Evolutionary conservation across 2,888 invertebrate genomes (phyloP).

Genomic region (Geotrupes spiniger): DNA sequence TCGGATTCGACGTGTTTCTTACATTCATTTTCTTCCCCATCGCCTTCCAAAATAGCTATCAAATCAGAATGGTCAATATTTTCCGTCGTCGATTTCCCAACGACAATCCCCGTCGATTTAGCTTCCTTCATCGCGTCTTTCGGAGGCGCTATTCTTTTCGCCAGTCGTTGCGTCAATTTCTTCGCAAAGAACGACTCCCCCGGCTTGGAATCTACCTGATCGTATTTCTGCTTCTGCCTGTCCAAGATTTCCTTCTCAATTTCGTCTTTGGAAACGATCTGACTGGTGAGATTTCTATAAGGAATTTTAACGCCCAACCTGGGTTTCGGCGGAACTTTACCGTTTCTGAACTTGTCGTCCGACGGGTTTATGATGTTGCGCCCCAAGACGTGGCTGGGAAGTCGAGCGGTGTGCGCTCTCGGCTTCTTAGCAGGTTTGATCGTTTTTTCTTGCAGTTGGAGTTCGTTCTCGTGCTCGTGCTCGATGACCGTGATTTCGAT

Average conservation of each 20-base stretch:
- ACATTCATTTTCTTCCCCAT: slow-evolving; percentile 45
- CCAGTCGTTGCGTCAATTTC: slow-evolving; percentile 54
- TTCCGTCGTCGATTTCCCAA: slow-evolving; percentile 17
- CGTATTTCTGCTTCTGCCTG: slow-evolving; percentile 49
- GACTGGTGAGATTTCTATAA: slow-evolving; percentile 53
- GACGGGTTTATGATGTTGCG: slow-evolving; percentile 47
- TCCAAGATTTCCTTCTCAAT: slow-evolving; percentile 56
- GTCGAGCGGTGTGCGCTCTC: slow-evolving; percentile 5
- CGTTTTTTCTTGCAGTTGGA: background rate
- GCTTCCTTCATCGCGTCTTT: background rate
- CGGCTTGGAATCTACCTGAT: slow-evolving; percentile 36
- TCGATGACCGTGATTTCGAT: slow-evolving; percentile 20
- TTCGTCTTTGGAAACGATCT: slow-evolving; percentile 56
- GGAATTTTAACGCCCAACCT: slow-evolving; percentile 50
- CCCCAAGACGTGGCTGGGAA: slow-evolving; percentile 49
- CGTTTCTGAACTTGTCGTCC: slow-evolving; percentile 42
- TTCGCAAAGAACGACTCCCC: slow-evolving; percentile 55
- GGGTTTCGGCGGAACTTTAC: slow-evolving; percentile 47
- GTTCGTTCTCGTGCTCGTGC: slow-evolving; percentile 6
- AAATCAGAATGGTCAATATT: slow-evolving; percentile 54
- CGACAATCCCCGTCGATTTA: slow-evolving; percentile 17
- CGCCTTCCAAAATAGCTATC: slow-evolving; percentile 58
- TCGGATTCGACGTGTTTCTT: background rate
- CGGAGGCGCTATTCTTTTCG: slow-evolving; percentile 44
- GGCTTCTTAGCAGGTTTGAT: background rate